These are phyloP conservation scores for Autographa gamma DNA, from an alignment of 2,888 invertebrate species.

Conservation along the genomic window DNA sequence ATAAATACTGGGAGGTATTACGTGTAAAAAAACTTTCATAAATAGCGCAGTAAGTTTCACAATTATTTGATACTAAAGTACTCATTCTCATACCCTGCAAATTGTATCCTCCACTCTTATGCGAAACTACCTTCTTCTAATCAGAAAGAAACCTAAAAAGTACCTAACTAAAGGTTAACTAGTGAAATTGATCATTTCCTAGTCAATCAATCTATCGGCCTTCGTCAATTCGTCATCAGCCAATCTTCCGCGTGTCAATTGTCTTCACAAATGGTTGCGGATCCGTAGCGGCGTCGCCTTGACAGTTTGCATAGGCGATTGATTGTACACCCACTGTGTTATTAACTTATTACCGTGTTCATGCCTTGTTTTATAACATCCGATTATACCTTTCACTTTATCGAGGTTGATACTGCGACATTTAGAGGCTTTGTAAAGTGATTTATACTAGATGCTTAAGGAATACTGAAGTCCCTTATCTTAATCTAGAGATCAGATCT, in stretches of 20 bases:
- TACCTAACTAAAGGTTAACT: background rate
- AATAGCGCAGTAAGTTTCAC: too few species aligned
- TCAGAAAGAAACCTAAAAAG: too few species aligned
- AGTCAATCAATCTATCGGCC: conserved; percentile 25
- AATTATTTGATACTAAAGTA: too few species aligned
- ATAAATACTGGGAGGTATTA: too few species aligned
- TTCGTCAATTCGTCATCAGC: conserved; percentile 45
- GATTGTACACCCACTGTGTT: conserved; percentile 59
- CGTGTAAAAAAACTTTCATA: too few species aligned
- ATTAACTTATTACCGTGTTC: conserved; percentile 32
- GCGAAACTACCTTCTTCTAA: too few species aligned
- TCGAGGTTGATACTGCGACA: conserved; percentile 18
- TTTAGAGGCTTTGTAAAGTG: background rate
- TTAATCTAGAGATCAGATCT: too few species aligned
- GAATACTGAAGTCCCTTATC: too few species aligned
- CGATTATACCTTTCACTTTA: conserved; percentile 46
- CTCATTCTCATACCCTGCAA: too few species aligned
- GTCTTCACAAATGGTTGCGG: conserved; percentile 50
- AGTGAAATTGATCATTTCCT: conserved; percentile 11
- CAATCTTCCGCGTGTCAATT: conserved; percentile 56
- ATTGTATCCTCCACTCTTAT: too few species aligned
- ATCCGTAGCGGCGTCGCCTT: conserved; percentile 55
- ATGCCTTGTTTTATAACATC: conserved; percentile 23
- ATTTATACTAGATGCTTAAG: too few species aligned
- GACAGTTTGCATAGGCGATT: conserved; percentile 49